These are phyloP conservation scores for Philaethria dido DNA, from an alignment of 2,888 invertebrate species.

Conservation along the genomic window DNA sequence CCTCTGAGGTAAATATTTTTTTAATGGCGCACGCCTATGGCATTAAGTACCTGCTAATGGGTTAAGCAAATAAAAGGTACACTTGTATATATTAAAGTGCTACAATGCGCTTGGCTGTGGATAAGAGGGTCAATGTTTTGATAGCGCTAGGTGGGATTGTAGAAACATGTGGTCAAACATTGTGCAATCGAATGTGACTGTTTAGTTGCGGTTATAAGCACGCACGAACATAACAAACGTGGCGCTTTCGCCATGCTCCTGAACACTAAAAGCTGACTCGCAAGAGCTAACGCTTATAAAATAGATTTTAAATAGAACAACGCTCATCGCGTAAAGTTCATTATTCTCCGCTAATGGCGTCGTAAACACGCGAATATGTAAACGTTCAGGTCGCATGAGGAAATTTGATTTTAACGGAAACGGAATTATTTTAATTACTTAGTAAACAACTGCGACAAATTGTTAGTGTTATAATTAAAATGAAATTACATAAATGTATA, in stretches of 20 bases:
- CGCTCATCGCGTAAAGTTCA: not conserved
- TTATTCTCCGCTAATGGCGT: constrained; percentile 8
- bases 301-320: constrained; percentile 5
- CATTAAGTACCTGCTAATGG: constrained; percentile 75
- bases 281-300: constrained; percentile 18
- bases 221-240: constrained; percentile 63
- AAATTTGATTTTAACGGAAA: constrained; percentile 17
- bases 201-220: constrained; percentile 64
- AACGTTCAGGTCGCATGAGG: constrained; percentile 13
- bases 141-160: constrained; percentile 72
- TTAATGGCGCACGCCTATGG: constrained; percentile 64
- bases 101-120: constrained; percentile 68
- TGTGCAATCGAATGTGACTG: constrained; percentile 69
- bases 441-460: constrained; percentile 18
- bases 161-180: constrained; percentile 81
- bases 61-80: constrained; percentile 72
- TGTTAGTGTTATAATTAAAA: constrained; percentile 6
- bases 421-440: constrained; percentile 8
- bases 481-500: not conserved
- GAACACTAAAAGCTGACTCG: constrained; percentile 6
- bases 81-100: constrained; percentile 71
- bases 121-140: constrained; percentile 82
- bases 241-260: constrained; percentile 59
- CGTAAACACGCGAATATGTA: constrained; percentile 13
- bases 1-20: constrained; percentile 72